These are phyloP conservation scores for Pelagia noctiluca DNA, from an alignment of 30 jellyfish, hydroid and myxozoan genomes.

Conservation along the genomic window DNA sequence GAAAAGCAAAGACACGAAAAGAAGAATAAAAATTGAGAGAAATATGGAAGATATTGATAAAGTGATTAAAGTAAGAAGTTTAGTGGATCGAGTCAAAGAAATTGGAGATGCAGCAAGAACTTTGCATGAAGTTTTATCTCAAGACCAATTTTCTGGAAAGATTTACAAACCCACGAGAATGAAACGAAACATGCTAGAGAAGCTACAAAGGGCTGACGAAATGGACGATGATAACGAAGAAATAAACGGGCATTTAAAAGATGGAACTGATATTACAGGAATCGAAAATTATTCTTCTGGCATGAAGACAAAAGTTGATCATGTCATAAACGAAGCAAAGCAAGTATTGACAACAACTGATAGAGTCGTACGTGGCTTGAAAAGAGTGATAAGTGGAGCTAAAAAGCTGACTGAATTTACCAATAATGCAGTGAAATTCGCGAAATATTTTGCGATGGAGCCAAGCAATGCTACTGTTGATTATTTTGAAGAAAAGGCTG, in stretches of 20 bases:
- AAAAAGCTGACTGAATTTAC: slow-evolving; percentile 65
- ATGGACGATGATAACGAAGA: slow-evolving; percentile 9
- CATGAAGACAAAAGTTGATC: slow-evolving; percentile 58
- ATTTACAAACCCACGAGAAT: background rate
- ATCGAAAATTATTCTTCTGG: slow-evolving; percentile 32
- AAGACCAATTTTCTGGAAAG: too few relatives aligned
- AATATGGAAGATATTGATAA: too few relatives aligned
- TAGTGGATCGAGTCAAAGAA: too few relatives aligned
- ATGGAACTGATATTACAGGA: slow-evolving; percentile 21
- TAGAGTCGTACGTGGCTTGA: slow-evolving; percentile 76
- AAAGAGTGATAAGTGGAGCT: slow-evolving; percentile 83
- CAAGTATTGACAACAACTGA: slow-evolving; percentile 73
- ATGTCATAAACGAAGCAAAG: slow-evolving; percentile 84
- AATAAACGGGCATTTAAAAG: background rate
- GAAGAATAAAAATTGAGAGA: too few relatives aligned
- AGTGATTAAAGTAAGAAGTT: too few relatives aligned
- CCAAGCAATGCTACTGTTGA: slow-evolving; percentile 92
- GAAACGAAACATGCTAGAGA: background rate
- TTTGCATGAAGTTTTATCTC: too few relatives aligned
- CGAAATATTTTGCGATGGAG: slow-evolving; percentile 84
- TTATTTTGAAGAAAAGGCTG: slow-evolving; percentile 91
- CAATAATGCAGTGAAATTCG: slow-evolving; percentile 86
- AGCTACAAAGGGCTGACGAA: background rate
- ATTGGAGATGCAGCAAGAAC: too few relatives aligned
- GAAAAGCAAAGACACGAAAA: too few relatives aligned